Conservation (phyloP, 1,140 invertebrate genomes). For the Drosophila novamexicana region DNA sequence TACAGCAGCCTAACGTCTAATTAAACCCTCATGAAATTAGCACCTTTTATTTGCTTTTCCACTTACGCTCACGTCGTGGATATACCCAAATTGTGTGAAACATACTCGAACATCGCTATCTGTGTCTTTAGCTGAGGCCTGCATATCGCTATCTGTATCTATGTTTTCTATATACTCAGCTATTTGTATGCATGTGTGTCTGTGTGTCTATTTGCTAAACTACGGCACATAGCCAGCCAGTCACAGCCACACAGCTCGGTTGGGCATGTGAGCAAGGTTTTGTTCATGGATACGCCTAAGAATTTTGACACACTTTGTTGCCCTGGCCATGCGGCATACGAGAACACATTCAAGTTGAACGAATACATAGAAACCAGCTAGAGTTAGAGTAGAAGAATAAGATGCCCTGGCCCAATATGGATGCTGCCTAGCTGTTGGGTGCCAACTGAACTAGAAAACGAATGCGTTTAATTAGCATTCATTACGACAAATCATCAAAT, state of each 20-base stretch:
- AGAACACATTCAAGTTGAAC: slow-evolving; percentile 22
- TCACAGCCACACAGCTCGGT: background rate
- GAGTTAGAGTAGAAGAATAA: slow-evolving; percentile 7
- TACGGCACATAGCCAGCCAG: slow-evolving; percentile 30
- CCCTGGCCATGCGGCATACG: slow-evolving; percentile 28
- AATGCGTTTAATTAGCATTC: slow-evolving; percentile 83
- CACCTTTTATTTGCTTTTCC: slow-evolving; percentile 79
- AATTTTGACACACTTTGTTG: slow-evolving; percentile 76
- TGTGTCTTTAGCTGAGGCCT: slow-evolving; percentile 32
- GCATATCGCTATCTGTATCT: slow-evolving; percentile 39
- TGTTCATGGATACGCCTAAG: slow-evolving; percentile 66
- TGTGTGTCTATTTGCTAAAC: slow-evolving; percentile 42
- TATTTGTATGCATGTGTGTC: slow-evolving; percentile 19
- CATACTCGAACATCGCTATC: slow-evolving; percentile 35
- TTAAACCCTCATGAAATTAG: slow-evolving; percentile 83
- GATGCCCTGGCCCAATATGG: slow-evolving; percentile 17
- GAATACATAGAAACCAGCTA: slow-evolving; percentile 46
- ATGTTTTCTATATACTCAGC: slow-evolving; percentile 14
- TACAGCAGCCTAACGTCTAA: slow-evolving; percentile 65
- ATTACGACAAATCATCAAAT: slow-evolving; percentile 83
- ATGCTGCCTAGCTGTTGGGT: slow-evolving; percentile 52
- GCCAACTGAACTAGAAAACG: slow-evolving; percentile 82
- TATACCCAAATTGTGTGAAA: slow-evolving; percentile 67
- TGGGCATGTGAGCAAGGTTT: slow-evolving; percentile 39
- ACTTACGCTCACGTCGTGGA: slow-evolving; percentile 66